phyloP scores from a whole-genome alignment of 2,113 vertebrate species.

The Dipodomys spectabilis region DNA sequence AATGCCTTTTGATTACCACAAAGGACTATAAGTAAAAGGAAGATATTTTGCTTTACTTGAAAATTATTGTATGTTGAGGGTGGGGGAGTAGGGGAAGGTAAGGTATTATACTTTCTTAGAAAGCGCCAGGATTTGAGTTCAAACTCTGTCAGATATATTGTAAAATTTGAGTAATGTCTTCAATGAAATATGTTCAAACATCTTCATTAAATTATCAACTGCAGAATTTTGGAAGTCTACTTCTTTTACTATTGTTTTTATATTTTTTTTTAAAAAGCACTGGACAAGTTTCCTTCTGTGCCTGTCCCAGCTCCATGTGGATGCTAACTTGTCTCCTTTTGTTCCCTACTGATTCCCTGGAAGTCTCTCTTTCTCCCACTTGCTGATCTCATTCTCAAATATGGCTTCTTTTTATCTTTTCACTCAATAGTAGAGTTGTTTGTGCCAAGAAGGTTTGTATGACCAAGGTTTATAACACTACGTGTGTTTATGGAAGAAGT shows the following conservation, averaged over 20 bases:
- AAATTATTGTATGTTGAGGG: background rate
- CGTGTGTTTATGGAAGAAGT: slow-evolving; percentile 80
- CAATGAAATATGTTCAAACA: background rate
- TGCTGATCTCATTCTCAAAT: background rate
- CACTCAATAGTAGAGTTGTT: background rate
- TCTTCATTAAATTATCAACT: background rate
- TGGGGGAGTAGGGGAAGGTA: no score
- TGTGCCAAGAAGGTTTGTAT: slow-evolving; percentile 52
- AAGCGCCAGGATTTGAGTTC: no score
- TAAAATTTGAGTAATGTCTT: background rate
- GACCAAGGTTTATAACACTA: slow-evolving; percentile 68
- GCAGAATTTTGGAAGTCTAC: background rate
- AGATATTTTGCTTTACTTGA: no score
- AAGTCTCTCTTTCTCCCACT: background rate
- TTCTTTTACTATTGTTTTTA: background rate
- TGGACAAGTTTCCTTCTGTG: background rate
- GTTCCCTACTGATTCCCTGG: background rate
- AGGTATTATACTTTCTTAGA: no score
- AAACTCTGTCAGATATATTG: no score
- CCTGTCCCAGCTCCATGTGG: background rate
- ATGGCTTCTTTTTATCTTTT: background rate
- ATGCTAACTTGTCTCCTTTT: background rate
- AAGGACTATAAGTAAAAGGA: no score
- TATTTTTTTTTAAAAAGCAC: background rate
- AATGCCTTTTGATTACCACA: no score